phyloP scores from a whole-genome alignment of 2,888 invertebrate species.

The Cephus spinipes region DNA sequence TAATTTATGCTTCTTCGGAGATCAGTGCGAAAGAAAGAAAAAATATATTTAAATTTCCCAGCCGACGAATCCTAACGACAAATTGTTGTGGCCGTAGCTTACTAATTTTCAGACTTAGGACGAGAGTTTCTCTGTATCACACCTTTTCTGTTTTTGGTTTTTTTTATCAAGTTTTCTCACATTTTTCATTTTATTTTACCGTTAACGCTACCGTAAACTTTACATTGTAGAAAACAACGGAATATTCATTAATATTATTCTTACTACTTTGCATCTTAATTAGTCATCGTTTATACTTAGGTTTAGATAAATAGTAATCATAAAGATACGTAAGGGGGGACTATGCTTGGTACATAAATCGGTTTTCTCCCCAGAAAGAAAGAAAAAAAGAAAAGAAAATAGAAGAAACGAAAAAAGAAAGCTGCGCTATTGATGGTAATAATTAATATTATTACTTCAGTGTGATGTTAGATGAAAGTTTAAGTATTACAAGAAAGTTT shows the following conservation, averaged over 20 bases:
- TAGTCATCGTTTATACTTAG: neutral
- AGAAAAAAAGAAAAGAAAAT: neutral
- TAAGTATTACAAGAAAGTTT: neutral
- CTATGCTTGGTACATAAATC: neutral
- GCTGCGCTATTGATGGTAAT: neutral
- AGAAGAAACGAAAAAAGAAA: neutral
- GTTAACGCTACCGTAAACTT: constrained; percentile 61
- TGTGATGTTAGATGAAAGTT: neutral
- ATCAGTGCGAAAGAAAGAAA: neutral
- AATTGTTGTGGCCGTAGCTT: neutral
- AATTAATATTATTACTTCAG: neutral
- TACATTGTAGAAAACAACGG: constrained; percentile 58
- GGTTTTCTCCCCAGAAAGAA: neutral
- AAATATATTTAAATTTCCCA: neutral
- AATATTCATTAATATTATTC: constrained; percentile 26
- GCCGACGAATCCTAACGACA: neutral
- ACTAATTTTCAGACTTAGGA: neutral
- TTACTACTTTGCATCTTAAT: neutral
- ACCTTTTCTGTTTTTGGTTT: neutral
- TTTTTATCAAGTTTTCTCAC: constrained; percentile 12
- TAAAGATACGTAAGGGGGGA: neutral
- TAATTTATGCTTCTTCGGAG: neutral
- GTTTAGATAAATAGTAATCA: constrained; percentile 45
- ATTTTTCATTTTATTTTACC: constrained; percentile 11
- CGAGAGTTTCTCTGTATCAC: neutral